Percentiles rank a stretch among this genome's conserved stretches.
Conservation (phyloP, 1,140 invertebrate species). For the Varroa destructor region DNA sequence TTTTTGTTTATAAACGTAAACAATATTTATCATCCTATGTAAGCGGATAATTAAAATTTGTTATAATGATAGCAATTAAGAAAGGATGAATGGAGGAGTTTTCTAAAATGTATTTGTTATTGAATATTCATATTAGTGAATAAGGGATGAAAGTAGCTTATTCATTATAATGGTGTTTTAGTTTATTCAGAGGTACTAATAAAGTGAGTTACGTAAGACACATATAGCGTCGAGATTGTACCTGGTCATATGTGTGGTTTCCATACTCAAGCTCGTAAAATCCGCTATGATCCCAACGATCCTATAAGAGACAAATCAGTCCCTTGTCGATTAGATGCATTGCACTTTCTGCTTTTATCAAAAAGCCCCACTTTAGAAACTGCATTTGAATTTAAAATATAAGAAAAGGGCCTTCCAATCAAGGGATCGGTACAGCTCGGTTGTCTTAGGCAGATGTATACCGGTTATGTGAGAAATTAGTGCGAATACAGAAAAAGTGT, state of each 20-base stretch:
- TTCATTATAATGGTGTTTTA: no score
- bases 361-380: not conserved
- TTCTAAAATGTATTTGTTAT: no score
- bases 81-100: no score
- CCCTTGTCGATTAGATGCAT: not conserved
- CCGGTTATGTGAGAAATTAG: constrained; percentile 4
- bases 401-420: not conserved
- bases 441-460: not conserved
- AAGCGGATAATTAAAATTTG: no score
- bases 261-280: constrained; percentile 18
- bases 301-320: not conserved
- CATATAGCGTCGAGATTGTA: no score
- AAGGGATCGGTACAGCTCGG: not conserved
- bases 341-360: not conserved
- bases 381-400: not conserved
- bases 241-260: not conserved
- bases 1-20: no score
- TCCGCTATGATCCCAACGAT: constrained; percentile 22
- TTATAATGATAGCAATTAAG: no score
- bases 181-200: no score
- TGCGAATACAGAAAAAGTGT: not conserved
- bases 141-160: no score
- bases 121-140: no score
- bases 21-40: no score
- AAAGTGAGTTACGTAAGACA: no score